Base-by-base conservation (phyloP, 2,797 vertebrate genomes). In the Miichthys miiuy region DNA sequence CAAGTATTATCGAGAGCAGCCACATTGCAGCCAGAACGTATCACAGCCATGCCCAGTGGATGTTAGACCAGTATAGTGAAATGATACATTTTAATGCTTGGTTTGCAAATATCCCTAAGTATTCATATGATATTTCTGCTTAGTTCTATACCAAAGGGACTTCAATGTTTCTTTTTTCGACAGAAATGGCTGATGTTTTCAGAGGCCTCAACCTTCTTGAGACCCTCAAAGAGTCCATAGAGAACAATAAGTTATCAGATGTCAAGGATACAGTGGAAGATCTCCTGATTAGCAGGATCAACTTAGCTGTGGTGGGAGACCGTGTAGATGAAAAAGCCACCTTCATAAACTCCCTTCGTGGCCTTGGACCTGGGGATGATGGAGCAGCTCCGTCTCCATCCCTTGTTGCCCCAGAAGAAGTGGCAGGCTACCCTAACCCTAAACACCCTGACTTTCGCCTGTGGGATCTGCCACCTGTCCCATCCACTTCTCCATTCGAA, bases 181-280 rank as follows among this genome's bases (percentile, higher is more conserved):
- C 69, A 91, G 90, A 57, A 1, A 95, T 95, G 95, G 93, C 88
- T 13, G 94, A 95, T 47, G 89, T 92, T 18, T 55, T 94, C n/a
- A 93, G 27, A 81, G 72, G 93, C 80, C 65, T 95, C 34, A 95
- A 92, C 72, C 88, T 95, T n/a, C 85, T 95, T 20, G 93, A 93
- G 75, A 88, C 71, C 12, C 92, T 95, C 7, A 95, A 95, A 79
- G 92, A 94, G 56, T 94, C 93, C 4, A 87, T 95, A 2, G 95
- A 95, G 46, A 91, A 47, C 77, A 95, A 94, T 56, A 94, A 90
- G 64, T 81, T 95, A 67, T 90, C 94, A 4, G 94, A 95, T 11
- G 91, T 95, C 20, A 94, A 79, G 63, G 93, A 94, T n/a, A 82
- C 93, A 5, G 71, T 95, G 72, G 94, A 95, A 81, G 94, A 95